Evolutionary conservation across 2,797 vertebrate genomes (phyloP), one percentile per base, ranked within the genome.

Genomic region (Cuniculus paca): DNA sequence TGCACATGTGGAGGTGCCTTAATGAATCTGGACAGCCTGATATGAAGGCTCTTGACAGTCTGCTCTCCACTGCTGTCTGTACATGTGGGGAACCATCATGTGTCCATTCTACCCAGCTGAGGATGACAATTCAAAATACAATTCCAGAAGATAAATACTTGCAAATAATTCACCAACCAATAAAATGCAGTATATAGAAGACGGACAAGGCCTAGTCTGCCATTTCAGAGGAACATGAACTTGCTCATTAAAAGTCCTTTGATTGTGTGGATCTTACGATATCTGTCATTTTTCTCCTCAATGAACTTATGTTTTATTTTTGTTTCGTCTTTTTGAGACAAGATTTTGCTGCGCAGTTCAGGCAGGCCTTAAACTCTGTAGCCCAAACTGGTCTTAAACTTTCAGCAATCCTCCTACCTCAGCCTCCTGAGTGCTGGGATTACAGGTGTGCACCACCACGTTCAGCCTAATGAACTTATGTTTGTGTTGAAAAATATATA

Each of bases 401-500:
- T 36, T 7, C 19, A 68, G n/a, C 19, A 10, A 68, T 68, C n/a
- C n/a, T 68, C 65, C 65, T 68, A 17, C 65, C 65, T 68, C 65
- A 68, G 65, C 65, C n/a, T 68, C 65, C 19, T 9, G 7, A 65
- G n/a, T 36, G 3, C 65, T 68, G n/a, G n/a, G 65, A 68, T 68
- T 68, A 68, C n/a, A 68, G n/a, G 28, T 63, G n/a, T 68, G n/a
- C 20, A 8, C n/a, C 63, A n/a, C 65, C 19, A 68, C 65, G 22
- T 39, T 4, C 36, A 5, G n/a, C 19, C 16, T 36, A 93, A 61
- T n/a, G 34, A 54, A 94, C 50, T 86, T 86, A 20, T 7, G n/a
- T 39, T 91, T 88, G 54, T 82, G 31, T 45, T 93, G 42, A 91
- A 95, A 96, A 75, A 88, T 39, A 75, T 42, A 88, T 8, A 92